Base-by-base conservation (phyloP, 1,140 invertebrate species). In the Drosophila cardini region DNA sequence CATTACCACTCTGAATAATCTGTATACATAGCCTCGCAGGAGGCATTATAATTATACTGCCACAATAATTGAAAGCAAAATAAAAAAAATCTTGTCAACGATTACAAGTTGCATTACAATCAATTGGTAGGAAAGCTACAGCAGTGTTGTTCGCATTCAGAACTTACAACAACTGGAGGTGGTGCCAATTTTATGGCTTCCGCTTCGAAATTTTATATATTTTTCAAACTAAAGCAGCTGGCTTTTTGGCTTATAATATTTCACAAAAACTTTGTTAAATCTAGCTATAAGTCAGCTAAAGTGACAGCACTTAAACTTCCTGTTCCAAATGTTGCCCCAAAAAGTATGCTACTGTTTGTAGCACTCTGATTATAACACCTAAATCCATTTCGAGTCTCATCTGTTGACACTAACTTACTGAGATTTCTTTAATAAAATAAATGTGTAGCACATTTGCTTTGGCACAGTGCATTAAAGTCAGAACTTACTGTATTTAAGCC, bases 31-130 rank as follows among this genome's bases (percentile, higher is more conserved):
- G 60, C 60, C 60, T 40, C 36, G 34, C 40, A 48, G 55, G 1
- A 34, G 65, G 26, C 55, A 69, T 50, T 69, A 32, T 48, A 69
- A 60, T 69, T 69, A 69, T 43, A 48, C 43, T 36, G 34, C 9
- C 18, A 4, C 8, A 21, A 57, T 43, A 57, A 57, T 30, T 57
- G 55, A 57, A 57, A 42, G 38, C 15, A 38, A 38, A 40, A 38
- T 30, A 56, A 42, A 34, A 50, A 50, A n/a, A 11, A 4, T 21
- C 18, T 50, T 45, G 15, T 16, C 15, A 45, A 45, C n/a, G 43
- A 45, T 45, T 45, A 18, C 6, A 18, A 9, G 16, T 18, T 45
- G 16, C 43, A 45, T 45, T 18, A 6, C 5, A 18, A 16, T 45
- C 43, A 45, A 45, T 26, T 26, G 21, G 21, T 4, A 26, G 21